These are phyloP conservation scores for Agrochola lota DNA, from an alignment of 2,888 invertebrate genomes.

Conservation along the genomic window DNA sequence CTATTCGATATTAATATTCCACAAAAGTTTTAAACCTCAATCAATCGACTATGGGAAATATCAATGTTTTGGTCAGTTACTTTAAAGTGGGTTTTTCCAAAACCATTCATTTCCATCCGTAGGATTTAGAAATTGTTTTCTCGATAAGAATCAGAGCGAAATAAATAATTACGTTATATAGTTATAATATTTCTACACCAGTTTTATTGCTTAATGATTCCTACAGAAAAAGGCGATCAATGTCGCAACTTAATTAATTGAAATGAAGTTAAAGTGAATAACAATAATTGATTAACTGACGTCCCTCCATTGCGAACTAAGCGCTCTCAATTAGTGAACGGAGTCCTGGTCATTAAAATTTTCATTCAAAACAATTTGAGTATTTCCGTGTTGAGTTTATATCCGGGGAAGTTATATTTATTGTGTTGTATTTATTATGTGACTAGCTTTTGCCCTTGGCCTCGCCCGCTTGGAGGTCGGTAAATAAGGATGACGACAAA, in stretches of 20 bases:
- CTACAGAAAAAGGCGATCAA: background rate
- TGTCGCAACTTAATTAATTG: slow-evolving; percentile 36
- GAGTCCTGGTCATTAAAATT: slow-evolving; percentile 86
- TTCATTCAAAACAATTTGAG: slow-evolving; percentile 88
- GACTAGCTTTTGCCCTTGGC: too few species aligned
- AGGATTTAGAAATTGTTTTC: background rate
- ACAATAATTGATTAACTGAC: slow-evolving; percentile 80
- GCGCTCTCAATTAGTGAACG: slow-evolving; percentile 83
- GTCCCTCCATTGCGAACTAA: slow-evolving; percentile 73
- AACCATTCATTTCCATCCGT: background rate
- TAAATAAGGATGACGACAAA: too few species aligned
- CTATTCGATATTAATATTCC: slow-evolving; percentile 46
- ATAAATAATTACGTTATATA: background rate
- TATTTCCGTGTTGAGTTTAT: slow-evolving; percentile 77
- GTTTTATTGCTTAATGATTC: background rate
- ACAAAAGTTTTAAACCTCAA: slow-evolving; percentile 31
- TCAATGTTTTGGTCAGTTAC: background rate
- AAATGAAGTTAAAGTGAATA: slow-evolving; percentile 72
- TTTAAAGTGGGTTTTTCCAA: background rate
- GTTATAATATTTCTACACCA: background rate
- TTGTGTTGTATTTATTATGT: too few species aligned
- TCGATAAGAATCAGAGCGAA: background rate
- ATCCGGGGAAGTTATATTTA: too few species aligned
- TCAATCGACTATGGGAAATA: slow-evolving; percentile 28
- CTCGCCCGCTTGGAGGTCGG: too few species aligned